Conservation (phyloP, 2,888 invertebrate genomes). For the Rutpela maculata region DNA sequence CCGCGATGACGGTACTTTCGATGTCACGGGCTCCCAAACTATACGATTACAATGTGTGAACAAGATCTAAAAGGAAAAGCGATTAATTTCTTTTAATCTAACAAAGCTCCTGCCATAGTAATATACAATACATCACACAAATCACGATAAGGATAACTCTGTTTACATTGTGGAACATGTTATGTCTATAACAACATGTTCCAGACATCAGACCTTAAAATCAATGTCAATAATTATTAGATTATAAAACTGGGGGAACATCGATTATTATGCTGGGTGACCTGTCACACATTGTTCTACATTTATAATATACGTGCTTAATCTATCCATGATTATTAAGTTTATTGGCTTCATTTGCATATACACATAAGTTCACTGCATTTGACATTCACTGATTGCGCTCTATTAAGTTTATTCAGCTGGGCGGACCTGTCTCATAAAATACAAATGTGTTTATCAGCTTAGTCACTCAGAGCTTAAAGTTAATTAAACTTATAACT, state of each 20-base stretch:
- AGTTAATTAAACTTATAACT: background rate
- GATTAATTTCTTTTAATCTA: too few relatives aligned
- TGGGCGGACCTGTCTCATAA: conserved; percentile 17
- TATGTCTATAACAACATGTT: background rate
- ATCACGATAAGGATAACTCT: background rate
- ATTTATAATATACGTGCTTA: conserved; percentile 17
- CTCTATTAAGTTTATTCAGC: conserved; percentile 9
- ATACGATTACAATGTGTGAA: too few relatives aligned
- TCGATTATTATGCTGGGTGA: conserved; percentile 1
- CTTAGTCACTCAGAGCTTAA: background rate
- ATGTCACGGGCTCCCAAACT: too few relatives aligned
- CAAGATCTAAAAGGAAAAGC: too few relatives aligned
- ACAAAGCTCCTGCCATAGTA: too few relatives aligned
- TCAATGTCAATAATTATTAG: background rate
- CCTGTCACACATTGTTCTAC: conserved; percentile 14
- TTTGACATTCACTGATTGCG: conserved; percentile 19
- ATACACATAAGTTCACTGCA: conserved; percentile 20
- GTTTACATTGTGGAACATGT: too few relatives aligned
- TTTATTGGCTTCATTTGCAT: conserved; percentile 16
- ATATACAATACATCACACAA: background rate
- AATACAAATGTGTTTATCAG: background rate
- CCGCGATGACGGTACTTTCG: too few relatives aligned
- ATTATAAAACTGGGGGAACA: background rate
- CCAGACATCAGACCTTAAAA: background rate
- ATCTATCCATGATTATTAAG: conserved; percentile 4